A percentile compares a stretch with the other conserved stretches of the same genome.
phyloP scores from a whole-genome alignment of 2,113 vertebrate species.

The Eulacestoma nigropectus region DNA sequence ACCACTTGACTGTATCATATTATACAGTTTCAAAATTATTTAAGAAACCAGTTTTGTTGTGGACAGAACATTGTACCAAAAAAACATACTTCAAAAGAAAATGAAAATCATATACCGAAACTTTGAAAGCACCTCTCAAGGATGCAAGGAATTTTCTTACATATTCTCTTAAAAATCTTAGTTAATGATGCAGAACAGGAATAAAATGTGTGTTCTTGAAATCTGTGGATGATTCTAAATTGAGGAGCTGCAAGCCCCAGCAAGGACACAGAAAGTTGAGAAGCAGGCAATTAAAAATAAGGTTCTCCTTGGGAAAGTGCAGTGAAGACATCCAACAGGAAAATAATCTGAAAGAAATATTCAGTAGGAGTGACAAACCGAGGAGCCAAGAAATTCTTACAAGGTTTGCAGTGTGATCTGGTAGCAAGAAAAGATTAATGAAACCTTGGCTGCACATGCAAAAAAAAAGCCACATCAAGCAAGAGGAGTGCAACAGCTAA shows the following conservation, averaged over 20 bases:
- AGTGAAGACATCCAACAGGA: slow-evolving; percentile 40
- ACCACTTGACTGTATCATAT: not conserved
- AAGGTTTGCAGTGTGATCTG: slow-evolving; percentile 44
- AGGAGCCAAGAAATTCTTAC: slow-evolving; percentile 55
- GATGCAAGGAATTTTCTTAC: not conserved
- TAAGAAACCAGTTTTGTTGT: not conserved
- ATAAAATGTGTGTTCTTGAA: slow-evolving; percentile 45
- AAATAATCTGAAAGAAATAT: slow-evolving; percentile 53
- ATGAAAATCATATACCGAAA: not conserved
- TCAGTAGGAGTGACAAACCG: slow-evolving; percentile 57
- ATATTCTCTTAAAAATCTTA: not conserved
- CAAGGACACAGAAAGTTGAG: slow-evolving; percentile 51
- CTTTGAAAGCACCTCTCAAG: slow-evolving; percentile 1
- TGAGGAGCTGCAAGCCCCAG: slow-evolving; percentile 48
- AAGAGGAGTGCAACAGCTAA: slow-evolving; percentile 9
- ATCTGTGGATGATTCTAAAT: slow-evolving; percentile 50
- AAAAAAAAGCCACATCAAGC: slow-evolving; percentile 35
- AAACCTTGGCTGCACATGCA: slow-evolving; percentile 24
- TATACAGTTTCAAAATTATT: slow-evolving; percentile 2
- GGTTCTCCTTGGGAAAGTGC: slow-evolving; percentile 59
- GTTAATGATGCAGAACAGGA: slow-evolving; percentile 45
- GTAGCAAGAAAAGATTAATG: slow-evolving; percentile 51
- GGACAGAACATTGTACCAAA: not conserved
- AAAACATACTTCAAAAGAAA: not conserved
- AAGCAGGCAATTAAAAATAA: slow-evolving; percentile 63